phyloP scores from a whole-genome alignment of 2,888 invertebrate genomes.

The Drosophila stalkeri region DNA sequence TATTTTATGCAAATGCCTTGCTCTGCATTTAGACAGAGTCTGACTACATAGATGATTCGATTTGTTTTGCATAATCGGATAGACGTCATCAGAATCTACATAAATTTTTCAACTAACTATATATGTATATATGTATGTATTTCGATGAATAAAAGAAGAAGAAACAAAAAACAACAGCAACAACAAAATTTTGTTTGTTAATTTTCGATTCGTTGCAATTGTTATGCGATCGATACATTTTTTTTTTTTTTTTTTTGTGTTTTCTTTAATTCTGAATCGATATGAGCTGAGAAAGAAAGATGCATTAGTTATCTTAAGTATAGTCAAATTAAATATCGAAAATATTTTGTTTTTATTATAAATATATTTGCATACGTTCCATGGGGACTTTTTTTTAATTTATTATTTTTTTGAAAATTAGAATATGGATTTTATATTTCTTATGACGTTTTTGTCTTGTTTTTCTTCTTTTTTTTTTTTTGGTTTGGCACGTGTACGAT shows the following conservation, averaged over 20 bases:
- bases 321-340: neutral
- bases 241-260: neutral
- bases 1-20: slow-evolving; percentile 54
- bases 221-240: slow-evolving; percentile 4
- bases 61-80: slow-evolving; percentile 45
- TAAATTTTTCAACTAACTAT: slow-evolving; percentile 15
- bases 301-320: neutral
- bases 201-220: slow-evolving; percentile 13
- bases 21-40: slow-evolving; percentile 55
- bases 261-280: neutral
- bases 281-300: neutral
- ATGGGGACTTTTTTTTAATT: neutral
- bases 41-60: slow-evolving; percentile 43
- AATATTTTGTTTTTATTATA: neutral
- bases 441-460: neutral
- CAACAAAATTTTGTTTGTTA: neutral
- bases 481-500: slow-evolving; percentile 22
- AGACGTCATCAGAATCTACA: slow-evolving; percentile 36
- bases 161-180: neutral
- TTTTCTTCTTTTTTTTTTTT: neutral
- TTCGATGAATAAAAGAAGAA: neutral
- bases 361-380: slow-evolving; percentile 26
- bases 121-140: too few relatives aligned
- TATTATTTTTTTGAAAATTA: slow-evolving; percentile 7
- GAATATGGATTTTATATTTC: slow-evolving; percentile 10